These are phyloP conservation scores for Strigamia transsilvanica DNA, from an alignment of 2,888 invertebrate genomes.

Conservation along the genomic window DNA sequence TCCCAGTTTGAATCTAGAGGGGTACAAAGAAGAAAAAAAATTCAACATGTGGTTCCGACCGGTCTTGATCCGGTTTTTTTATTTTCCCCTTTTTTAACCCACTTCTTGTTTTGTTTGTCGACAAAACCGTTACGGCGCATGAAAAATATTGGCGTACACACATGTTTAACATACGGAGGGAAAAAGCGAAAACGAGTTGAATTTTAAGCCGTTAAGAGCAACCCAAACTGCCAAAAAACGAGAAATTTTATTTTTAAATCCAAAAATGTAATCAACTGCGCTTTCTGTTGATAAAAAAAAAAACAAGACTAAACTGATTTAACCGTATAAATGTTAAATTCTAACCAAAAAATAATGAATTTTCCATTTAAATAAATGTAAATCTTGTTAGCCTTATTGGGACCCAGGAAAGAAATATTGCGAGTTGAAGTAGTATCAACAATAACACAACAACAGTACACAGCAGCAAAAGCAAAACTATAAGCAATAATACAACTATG, in stretches of 20 bases:
- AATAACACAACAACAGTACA: too few relatives aligned
- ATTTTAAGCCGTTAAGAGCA: background rate
- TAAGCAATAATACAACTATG: too few relatives aligned
- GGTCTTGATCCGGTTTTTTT: background rate
- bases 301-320: background rate
- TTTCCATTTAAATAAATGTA: too few relatives aligned
- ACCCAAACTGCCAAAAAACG: background rate
- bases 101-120: slow-evolving; percentile 16
- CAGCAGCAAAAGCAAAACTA: too few relatives aligned
- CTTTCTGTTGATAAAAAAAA: background rate
- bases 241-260: background rate
- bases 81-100: background rate
- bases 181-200: background rate
- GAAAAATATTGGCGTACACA: background rate
- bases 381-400: too few relatives aligned
- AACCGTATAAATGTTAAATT: background rate
- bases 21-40: background rate
- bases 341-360: too few relatives aligned
- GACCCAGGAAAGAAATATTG: too few relatives aligned
- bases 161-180: background rate
- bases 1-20: slow-evolving; percentile 9
- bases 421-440: too few relatives aligned
- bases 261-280: too few relatives aligned
- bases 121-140: background rate
- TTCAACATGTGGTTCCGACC: slow-evolving; percentile 21